Evolutionary conservation across 2,888 invertebrate genomes (phyloP).

Genomic region (Mythimna vitellina): DNA sequence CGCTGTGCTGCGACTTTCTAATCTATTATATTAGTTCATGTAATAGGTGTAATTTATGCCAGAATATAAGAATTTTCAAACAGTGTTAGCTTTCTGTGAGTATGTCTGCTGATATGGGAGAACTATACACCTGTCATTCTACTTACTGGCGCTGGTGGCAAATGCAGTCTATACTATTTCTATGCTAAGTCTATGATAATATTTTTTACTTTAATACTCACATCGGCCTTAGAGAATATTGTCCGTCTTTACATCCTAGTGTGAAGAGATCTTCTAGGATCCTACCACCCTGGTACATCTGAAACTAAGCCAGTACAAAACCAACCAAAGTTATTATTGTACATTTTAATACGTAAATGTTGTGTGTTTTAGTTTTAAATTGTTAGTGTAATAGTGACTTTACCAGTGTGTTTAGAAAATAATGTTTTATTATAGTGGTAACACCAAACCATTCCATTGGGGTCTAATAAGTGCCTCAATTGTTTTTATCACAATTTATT

Average conservation of each 20-base stretch:
- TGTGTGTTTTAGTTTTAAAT: conserved; percentile 34
- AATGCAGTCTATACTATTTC: neutral
- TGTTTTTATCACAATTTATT: conserved; percentile 3
- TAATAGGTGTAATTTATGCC: neutral
- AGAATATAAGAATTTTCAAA: neutral
- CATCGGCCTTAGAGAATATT: conserved; percentile 9
- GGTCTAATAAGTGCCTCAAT: conserved; percentile 7
- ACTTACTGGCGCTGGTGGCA: too few relatives aligned
- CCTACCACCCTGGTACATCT: conserved; percentile 22
- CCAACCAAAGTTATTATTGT: conserved; percentile 41
- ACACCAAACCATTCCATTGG: conserved; percentile 49
- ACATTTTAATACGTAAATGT: conserved; percentile 35
- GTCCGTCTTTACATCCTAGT: neutral
- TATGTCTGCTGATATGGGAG: neutral
- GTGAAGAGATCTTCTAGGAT: neutral
- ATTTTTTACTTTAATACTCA: conserved; percentile 28
- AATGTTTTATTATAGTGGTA: conserved; percentile 37
- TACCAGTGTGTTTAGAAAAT: conserved; percentile 54
- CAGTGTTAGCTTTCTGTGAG: neutral
- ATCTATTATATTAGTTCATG: conserved; percentile 6
- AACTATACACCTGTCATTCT: neutral
- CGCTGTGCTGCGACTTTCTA: neutral
- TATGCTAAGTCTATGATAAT: neutral
- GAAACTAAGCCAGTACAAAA: conserved; percentile 42
- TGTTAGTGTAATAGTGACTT: conserved; percentile 34